phyloP scores from a whole-genome alignment of 2,888 invertebrate genomes.

The Patella caerulea region DNA sequence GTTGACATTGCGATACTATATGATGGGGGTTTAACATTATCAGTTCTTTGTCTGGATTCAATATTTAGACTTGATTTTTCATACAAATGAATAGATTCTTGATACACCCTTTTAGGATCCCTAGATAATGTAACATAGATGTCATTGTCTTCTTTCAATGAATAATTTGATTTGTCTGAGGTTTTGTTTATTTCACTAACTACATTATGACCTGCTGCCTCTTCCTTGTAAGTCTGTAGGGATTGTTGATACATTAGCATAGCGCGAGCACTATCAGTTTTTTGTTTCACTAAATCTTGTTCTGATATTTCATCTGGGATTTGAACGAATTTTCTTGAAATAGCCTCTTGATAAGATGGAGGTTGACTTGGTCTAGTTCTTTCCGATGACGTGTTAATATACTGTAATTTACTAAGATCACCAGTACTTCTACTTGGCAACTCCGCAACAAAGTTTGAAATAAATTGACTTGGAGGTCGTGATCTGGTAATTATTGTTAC shows the following conservation, averaged over 20 bases:
- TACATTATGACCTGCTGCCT: constrained; percentile 26
- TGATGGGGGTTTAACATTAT: background rate
- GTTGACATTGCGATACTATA: background rate
- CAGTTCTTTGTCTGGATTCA: background rate
- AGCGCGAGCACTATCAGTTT: constrained; percentile 57
- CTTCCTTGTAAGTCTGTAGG: constrained; percentile 43
- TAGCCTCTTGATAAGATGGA: constrained; percentile 63
- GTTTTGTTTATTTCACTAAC: constrained; percentile 28
- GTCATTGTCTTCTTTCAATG: constrained; percentile 32
- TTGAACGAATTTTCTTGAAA: constrained; percentile 56
- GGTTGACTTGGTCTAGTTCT: constrained; percentile 56
- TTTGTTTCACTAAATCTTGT: constrained; percentile 48
- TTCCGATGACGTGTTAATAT: constrained; percentile 1
- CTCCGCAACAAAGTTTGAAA: too few species aligned
- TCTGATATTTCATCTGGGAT: constrained; percentile 45
- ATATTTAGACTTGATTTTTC: constrained; percentile 36
- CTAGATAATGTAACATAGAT: constrained; percentile 31
- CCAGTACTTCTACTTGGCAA: too few species aligned
- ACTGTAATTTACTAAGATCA: too few species aligned
- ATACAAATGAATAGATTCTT: constrained; percentile 58
- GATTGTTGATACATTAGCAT: constrained; percentile 63
- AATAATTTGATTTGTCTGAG: background rate
- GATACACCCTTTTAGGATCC: constrained; percentile 53
- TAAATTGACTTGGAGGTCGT: too few species aligned
- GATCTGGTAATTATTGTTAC: too few species aligned